Evolutionary conservation across 1,140 invertebrate genomes (phyloP).

Genomic region (Aradophagus sp.): DNA sequence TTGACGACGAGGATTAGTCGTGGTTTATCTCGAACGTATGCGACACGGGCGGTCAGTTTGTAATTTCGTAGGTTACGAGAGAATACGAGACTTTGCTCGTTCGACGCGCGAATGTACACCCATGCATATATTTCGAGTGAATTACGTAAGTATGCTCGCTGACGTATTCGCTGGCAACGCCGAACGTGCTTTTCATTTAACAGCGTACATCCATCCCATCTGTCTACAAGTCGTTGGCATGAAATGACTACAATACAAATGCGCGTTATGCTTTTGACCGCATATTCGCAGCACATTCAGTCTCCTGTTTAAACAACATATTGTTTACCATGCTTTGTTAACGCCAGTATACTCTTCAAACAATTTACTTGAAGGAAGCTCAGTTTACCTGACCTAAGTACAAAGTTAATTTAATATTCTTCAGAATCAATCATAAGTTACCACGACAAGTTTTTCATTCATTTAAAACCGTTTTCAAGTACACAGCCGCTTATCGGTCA

Average conservation of each 20-base stretch:
- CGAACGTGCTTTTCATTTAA: slow-evolving; percentile 50
- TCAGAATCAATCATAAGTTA: too few species aligned
- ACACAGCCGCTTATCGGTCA: too few species aligned
- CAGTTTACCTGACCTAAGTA: too few species aligned
- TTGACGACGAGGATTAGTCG: slow-evolving; percentile 55
- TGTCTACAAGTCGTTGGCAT: slow-evolving; percentile 40
- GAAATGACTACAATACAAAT: slow-evolving; percentile 43
- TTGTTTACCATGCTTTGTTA: neutral
- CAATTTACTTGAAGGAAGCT: too few species aligned
- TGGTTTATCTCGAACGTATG: slow-evolving; percentile 55
- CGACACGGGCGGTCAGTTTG: slow-evolving; percentile 55
- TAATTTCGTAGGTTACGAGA: slow-evolving; percentile 59
- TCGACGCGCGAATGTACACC: slow-evolving; percentile 41
- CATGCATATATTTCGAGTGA: slow-evolving; percentile 55
- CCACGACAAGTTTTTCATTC: too few species aligned
- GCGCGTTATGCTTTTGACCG: slow-evolving; percentile 16
- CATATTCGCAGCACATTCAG: slow-evolving; percentile 11
- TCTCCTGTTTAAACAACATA: slow-evolving; percentile 23
- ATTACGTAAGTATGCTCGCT: slow-evolving; percentile 57
- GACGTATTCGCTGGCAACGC: slow-evolving; percentile 44
- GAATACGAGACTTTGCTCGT: slow-evolving; percentile 54
- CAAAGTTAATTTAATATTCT: too few species aligned
- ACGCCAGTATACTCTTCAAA: too few species aligned
- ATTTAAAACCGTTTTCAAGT: too few species aligned
- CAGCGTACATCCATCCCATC: slow-evolving; percentile 39